These are phyloP conservation scores for Lophotis ruficrista DNA, from an alignment of 2,113 vertebrate genomes.

Conservation along the genomic window DNA sequence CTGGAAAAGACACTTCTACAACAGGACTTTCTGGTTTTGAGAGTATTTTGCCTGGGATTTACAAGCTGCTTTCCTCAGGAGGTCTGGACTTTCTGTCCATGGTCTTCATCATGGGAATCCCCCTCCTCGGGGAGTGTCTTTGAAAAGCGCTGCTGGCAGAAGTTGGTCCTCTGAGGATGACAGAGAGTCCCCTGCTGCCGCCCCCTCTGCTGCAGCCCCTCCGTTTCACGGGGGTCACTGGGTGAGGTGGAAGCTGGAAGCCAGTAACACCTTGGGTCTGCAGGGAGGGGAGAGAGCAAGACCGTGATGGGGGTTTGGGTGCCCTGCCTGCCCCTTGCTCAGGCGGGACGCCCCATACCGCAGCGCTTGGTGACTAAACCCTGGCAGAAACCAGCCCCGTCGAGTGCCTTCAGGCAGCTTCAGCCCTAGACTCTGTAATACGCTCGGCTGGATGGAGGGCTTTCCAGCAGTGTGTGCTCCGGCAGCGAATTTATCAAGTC, in stretches of 20 bases:
- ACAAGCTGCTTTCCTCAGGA: background rate
- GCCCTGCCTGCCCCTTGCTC: background rate
- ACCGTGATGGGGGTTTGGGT: background rate
- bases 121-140: background rate
- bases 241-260: background rate
- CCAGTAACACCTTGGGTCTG: background rate
- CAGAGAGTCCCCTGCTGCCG: accelerated
- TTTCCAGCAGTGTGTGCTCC: background rate
- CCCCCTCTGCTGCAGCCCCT: background rate
- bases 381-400: background rate
- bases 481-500: background rate
- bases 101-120: background rate
- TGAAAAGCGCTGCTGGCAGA: background rate
- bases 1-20: background rate
- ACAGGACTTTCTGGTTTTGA: background rate
- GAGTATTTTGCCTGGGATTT: background rate
- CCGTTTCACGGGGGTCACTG: accelerated
- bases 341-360: background rate
- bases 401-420: background rate
- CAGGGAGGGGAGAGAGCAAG: background rate
- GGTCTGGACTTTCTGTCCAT: background rate
- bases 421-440: background rate
- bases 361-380: background rate
- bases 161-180: background rate
- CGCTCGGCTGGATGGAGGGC: background rate